These are phyloP conservation scores for Gisinianus flammeolus DNA, from an alignment of 2,888 invertebrate genomes.

Conservation along the genomic window DNA sequence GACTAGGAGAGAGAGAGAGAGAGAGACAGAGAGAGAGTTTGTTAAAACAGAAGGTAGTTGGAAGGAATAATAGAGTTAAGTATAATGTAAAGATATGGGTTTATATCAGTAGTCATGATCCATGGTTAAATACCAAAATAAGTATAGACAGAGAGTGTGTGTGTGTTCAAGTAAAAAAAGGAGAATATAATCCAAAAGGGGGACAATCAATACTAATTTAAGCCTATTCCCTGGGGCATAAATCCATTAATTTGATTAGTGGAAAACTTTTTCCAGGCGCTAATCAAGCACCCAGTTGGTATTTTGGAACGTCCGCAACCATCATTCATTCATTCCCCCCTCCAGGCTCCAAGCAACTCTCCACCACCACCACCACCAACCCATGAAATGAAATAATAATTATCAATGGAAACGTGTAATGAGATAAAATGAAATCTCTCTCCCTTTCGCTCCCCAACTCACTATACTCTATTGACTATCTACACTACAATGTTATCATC, in stretches of 20 bases:
- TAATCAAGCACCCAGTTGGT: constrained; percentile 46
- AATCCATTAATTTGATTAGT: constrained; percentile 55
- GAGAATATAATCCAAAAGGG: constrained; percentile 5
- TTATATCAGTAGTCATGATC: too few species aligned
- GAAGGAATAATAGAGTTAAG: not conserved
- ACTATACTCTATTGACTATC: too few species aligned
- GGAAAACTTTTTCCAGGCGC: constrained; percentile 46
- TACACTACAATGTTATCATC: not conserved
- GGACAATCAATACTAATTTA: constrained; percentile 48
- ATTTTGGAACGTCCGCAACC: not conserved
- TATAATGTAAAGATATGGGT: not conserved
- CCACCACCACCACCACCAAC: constrained; percentile 5
- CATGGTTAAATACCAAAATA: too few species aligned
- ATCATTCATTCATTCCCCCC: constrained; percentile 15
- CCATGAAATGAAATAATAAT: constrained; percentile 31
- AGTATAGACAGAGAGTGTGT: too few species aligned
- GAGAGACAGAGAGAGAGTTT: not conserved
- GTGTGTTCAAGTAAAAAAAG: too few species aligned
- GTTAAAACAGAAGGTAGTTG: not conserved
- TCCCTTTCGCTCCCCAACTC: not conserved
- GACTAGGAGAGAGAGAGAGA: too few species aligned
- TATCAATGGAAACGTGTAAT: constrained; percentile 20
- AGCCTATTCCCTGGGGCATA: constrained; percentile 37
- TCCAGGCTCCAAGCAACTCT: not conserved
- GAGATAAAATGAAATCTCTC: constrained; percentile 27